A percentile compares a stretch with the other conserved stretches of the same genome.
phyloP scores from a whole-genome alignment of 2,113 vertebrate genomes.

The Catharus fuscescens region DNA sequence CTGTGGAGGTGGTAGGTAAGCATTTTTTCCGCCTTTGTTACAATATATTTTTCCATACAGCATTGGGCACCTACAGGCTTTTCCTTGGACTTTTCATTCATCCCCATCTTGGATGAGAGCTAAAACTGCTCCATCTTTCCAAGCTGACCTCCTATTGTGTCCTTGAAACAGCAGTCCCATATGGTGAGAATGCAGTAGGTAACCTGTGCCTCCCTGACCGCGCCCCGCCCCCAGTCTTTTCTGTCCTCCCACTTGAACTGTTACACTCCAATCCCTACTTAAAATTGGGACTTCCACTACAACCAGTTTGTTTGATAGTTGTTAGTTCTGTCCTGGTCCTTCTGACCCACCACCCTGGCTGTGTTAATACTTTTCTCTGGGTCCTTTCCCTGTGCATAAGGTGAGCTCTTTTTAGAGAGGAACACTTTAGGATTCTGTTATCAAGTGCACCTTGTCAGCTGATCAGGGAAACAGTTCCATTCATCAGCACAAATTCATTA shows the following conservation, averaged over 20 bases:
- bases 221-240: neutral
- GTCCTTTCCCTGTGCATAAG: neutral
- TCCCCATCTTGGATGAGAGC: neutral
- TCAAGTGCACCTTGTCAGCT: neutral
- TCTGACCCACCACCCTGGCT: neutral
- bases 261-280: neutral
- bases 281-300: neutral
- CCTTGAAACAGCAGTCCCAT: neutral
- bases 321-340: neutral
- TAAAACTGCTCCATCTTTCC: neutral
- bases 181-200: neutral
- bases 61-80: neutral
- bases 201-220: fast-evolving
- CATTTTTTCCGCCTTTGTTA: neutral
- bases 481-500: neutral
- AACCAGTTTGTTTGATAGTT: neutral
- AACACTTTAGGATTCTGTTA: neutral
- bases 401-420: neutral
- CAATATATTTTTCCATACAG: neutral
- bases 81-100: neutral
- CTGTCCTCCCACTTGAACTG: neutral
- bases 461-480: neutral
- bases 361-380: neutral
- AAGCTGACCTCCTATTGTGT: neutral
- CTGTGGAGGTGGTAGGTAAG: neutral